Evolutionary conservation across 1,140 invertebrate species (phyloP), one percentile per base, ranked within the genome.

Genomic region (Bombus pascuorum): DNA sequence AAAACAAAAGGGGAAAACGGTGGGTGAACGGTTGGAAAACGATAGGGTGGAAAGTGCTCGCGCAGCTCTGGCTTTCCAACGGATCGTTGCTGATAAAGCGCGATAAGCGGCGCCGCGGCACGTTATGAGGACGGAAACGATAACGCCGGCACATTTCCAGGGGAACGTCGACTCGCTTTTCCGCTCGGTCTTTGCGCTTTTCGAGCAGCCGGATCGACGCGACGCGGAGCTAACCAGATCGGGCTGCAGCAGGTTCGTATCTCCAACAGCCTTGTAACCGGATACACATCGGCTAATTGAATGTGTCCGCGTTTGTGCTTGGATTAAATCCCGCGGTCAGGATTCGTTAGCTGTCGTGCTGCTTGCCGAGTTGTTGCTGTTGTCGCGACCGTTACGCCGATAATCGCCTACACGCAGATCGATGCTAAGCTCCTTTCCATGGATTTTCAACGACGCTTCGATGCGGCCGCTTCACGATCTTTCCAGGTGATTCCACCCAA

Each of bases 11-110:
- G 28, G 68, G 37, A 18, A 66, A 59, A 37, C n/a, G 77, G 66
- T 44, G 44, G 74, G 74, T 59, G 66, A 37, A 37, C 32, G 70
- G 28, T 39, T 37, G 39, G 25, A 22, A 42, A 78, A 53, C 53
- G 68, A 39, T 34, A 65, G 75, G 34, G 65, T 37, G 47, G 53
- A 79, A 37, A 65, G 53, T 66, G 59, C 34, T 44, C 42, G 85
- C 72, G 80, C 62, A 73, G 34, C 68, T 77, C 42, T 57, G 65
- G 57, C 37, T 73, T 89, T 85, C 76, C 83, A 78, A 70, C 74
- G 77, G 87, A 85, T 88, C 79, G 83, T 65, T 86, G 59, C 76
- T 88, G 86, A 88, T 88, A 87, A 79, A 80, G 87, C 42, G 87
- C 57, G 87, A 88, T 88, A 88, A 88, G 53, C 70, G 74, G 2